phyloP scores from a whole-genome alignment of 2,797 vertebrate genomes.

The Malurus leucopterus region DNA sequence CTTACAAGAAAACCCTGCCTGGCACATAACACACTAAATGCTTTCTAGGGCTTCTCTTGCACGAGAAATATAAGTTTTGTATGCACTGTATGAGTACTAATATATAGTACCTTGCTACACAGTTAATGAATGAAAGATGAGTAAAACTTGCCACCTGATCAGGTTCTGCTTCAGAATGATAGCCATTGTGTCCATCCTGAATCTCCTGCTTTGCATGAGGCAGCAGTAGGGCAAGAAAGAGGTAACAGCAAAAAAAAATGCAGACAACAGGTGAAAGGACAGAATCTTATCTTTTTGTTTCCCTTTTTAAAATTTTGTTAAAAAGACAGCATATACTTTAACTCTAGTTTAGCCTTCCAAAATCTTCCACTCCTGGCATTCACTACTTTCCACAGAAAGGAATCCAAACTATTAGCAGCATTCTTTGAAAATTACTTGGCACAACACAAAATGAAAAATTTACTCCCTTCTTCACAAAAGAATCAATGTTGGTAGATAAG shows the following conservation, averaged over 20 bases:
- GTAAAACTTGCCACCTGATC: conserved; percentile 90
- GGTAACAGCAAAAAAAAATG: conserved; percentile 72
- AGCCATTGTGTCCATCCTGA: conserved; percentile 85
- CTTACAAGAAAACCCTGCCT: background rate
- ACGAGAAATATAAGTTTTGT: background rate
- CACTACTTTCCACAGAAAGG: background rate
- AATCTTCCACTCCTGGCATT: conserved; percentile 14
- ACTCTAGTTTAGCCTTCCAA: background rate
- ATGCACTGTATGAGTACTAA: conserved; percentile 30
- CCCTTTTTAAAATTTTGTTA: background rate
- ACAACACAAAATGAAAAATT: conserved; percentile 12
- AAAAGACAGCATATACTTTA: conserved; percentile 71
- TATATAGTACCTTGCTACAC: conserved; percentile 36
- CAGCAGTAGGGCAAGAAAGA: conserved; percentile 72
- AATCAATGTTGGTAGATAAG: conserved; percentile 16
- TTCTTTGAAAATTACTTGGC: conserved; percentile 7
- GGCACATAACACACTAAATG: background rate
- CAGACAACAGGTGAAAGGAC: conserved; percentile 77
- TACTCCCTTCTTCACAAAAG: background rate
- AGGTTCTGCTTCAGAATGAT: conserved; percentile 83
- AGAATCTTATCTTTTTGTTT: conserved; percentile 51
- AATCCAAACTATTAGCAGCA: background rate
- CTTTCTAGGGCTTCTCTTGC: background rate
- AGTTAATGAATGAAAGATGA: conserved; percentile 67
- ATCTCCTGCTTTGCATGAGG: conserved; percentile 83